Evolutionary conservation across 2,113 vertebrate genomes (phyloP).

Genomic region (Parotia lawesii): DNA sequence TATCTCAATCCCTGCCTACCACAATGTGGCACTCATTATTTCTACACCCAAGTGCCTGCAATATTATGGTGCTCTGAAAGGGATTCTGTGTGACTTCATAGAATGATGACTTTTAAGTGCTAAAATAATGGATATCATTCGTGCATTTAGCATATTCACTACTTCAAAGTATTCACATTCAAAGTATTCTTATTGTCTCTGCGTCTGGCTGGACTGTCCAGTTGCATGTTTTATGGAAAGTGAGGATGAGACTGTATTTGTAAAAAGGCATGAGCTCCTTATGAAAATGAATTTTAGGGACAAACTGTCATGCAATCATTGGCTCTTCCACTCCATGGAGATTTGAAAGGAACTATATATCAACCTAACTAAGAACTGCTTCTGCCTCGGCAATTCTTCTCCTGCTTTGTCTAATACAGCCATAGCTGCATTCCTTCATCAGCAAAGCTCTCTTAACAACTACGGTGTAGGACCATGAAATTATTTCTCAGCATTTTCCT

Average conservation of each 20-base stretch:
- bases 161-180: slow-evolving; percentile 68
- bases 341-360: slow-evolving; percentile 15
- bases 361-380: not conserved
- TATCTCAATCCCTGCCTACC: not conserved
- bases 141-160: slow-evolving; percentile 40
- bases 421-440: not conserved
- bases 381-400: not conserved
- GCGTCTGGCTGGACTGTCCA: slow-evolving; percentile 51
- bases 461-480: not conserved
- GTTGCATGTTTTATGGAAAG: slow-evolving; percentile 71
- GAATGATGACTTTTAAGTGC: not conserved
- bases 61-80: not conserved
- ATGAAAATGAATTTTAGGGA: slow-evolving; percentile 67
- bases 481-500: not conserved
- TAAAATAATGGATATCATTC: slow-evolving; percentile 17
- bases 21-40: not conserved
- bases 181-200: slow-evolving; percentile 60
- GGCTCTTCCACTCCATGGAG: slow-evolving; percentile 30
- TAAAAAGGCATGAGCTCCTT: slow-evolving; percentile 63
- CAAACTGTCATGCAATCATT: slow-evolving; percentile 62
- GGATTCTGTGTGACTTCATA: not conserved
- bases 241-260: slow-evolving; percentile 63
- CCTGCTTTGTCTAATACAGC: slow-evolving; percentile 1
- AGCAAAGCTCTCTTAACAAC: not conserved
- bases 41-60: not conserved